These are phyloP conservation scores for Parnassius apollo DNA, from an alignment of 2,888 invertebrate genomes.

Conservation along the genomic window DNA sequence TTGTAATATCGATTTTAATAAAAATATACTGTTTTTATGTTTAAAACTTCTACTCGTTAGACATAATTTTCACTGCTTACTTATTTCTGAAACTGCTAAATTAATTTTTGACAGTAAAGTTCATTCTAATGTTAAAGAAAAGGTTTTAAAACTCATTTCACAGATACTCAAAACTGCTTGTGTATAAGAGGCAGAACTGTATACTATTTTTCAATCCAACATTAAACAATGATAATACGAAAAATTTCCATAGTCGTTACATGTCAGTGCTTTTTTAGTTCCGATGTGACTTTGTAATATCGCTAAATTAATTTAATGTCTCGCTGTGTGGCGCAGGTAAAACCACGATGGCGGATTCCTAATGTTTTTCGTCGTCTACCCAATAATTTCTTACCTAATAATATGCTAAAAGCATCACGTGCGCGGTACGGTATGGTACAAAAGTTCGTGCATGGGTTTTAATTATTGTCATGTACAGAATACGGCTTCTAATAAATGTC, in stretches of 20 bases:
- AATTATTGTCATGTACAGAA: slow-evolving; percentile 80
- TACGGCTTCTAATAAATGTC: slow-evolving; percentile 80
- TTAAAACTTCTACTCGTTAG: no score
- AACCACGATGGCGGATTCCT: slow-evolving; percentile 29
- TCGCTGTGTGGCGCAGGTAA: slow-evolving; percentile 6
- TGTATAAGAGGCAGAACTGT: no score
- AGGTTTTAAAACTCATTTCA: no score
- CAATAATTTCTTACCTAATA: slow-evolving; percentile 61
- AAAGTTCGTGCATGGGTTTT: slow-evolving; percentile 78
- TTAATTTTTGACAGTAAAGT: no score
- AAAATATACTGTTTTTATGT: no score
- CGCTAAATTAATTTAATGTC: slow-evolving; percentile 14
- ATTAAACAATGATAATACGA: slow-evolving; percentile 7
- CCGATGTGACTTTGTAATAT: not conserved
- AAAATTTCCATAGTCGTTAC: slow-evolving; percentile 4
- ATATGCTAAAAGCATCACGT: slow-evolving; percentile 67
- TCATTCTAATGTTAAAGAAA: no score
- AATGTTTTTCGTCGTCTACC: slow-evolving; percentile 44
- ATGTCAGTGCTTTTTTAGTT: slow-evolving; percentile 6
- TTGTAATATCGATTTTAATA: no score
- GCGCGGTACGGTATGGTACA: slow-evolving; percentile 74
- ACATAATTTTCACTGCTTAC: no score
- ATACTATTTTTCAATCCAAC: not conserved
- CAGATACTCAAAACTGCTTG: no score
- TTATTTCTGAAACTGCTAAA: no score